Evolutionary conservation across 2,888 invertebrate genomes (phyloP).

Genomic region (Pseudococcus viburni): DNA sequence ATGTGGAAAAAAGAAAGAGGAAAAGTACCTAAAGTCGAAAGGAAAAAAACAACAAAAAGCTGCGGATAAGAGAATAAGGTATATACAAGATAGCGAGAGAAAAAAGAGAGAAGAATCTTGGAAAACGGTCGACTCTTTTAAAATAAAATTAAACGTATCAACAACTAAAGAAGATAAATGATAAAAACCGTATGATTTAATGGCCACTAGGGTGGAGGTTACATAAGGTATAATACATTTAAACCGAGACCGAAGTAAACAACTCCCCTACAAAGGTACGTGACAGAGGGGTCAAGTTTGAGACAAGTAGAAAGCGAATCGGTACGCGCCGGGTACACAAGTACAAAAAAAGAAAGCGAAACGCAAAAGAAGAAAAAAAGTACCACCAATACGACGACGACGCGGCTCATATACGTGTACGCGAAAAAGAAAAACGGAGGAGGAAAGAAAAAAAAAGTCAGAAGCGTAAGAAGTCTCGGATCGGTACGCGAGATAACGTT

Average conservation of each 20-base stretch:
- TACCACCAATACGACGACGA: not conserved
- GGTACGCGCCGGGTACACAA: constrained; percentile 14
- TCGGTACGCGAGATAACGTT: constrained; percentile 66
- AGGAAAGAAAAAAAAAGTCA: constrained; percentile 59
- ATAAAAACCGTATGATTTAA: constrained; percentile 67
- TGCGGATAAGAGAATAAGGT: constrained; percentile 36
- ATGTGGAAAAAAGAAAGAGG: not conserved
- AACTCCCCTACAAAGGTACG: constrained; percentile 65
- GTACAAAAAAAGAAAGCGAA: constrained; percentile 19
- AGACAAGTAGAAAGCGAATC: constrained; percentile 53
- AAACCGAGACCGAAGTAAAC: constrained; percentile 64
- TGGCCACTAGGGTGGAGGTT: constrained; percentile 67
- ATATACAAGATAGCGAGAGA: not conserved
- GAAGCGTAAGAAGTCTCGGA: constrained; percentile 66
- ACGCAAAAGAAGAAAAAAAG: not conserved
- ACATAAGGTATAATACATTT: constrained; percentile 67
- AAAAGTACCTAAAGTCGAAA: not conserved
- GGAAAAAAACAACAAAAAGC: constrained; percentile 35
- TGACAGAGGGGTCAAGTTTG: constrained; percentile 64
- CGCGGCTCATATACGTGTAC: not conserved
- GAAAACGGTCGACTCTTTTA: constrained; percentile 65
- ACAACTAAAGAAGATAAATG: constrained; percentile 67
- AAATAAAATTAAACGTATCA: constrained; percentile 67
- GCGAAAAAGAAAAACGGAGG: not conserved
- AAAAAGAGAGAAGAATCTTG: constrained; percentile 11